Evolutionary conservation across 2,888 invertebrate species (phyloP), one percentile per base, ranked within the genome.

Genomic region (Pristionchus fissidentatus): DNA sequence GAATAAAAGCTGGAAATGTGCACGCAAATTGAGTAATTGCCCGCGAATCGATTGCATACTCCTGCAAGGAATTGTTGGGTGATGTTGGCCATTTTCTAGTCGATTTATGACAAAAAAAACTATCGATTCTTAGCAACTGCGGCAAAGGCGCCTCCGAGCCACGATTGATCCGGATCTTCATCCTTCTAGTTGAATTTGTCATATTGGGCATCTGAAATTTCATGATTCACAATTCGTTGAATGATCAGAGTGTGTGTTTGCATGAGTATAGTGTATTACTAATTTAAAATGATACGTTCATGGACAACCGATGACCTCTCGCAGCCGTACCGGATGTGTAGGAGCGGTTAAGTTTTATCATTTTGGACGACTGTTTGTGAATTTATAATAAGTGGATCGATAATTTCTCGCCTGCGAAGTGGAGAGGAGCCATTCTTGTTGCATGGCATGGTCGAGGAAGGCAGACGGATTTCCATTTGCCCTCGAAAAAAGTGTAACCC

Each of bases 361-460:
- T 41, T 46, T 41, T 70, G 4, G 43, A 41, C 0, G n/a, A 22
- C 46, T 79, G 52, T 22, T 2, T 22, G 35, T n/a, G 3, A 29
- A 55, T 1, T 19, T 22, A 55, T 22, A 38, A 38, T 38, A 19
- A n/a, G 19, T 1, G 22, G 1, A n/a, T n/a, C n/a, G 22, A 7
- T 7, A 19, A 32, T 19, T 2, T 29, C 35, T 66, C 41, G 77
- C 83, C 35, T 89, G 86, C 41, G 87, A 87, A 85, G 99, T 99
- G 32, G 98, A 98, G 41, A 99, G 94, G 88, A 97, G 95, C 98
- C 98, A 99, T 0, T 98, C 97, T 92, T 98, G 98, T 92, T 97
- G 97, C 88, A 98, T 95, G 46, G 98, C 97, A 93, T 97, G 96
- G 93, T 95, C 91, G 8, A 94, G 92, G 90, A 94, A 94, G 5